These are phyloP conservation scores for Hoplostethus atlanticus DNA, from an alignment of 2,797 vertebrate species.

Conservation along the genomic window DNA sequence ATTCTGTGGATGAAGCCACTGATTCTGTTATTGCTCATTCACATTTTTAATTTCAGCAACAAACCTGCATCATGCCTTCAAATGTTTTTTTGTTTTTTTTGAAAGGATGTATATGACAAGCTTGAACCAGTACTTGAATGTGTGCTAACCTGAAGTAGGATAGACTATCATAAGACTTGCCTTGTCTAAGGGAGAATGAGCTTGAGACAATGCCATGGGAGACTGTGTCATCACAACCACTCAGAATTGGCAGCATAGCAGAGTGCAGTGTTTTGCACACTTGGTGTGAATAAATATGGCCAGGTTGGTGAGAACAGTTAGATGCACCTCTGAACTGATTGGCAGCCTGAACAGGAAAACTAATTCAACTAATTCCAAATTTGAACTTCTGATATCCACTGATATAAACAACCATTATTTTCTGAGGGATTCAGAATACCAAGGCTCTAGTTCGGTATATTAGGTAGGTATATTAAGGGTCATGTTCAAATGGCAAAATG, in stretches of 20 bases:
- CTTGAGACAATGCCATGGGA: slow-evolving; percentile 47
- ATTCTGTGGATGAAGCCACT: neutral
- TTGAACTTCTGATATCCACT: slow-evolving; percentile 22
- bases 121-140: slow-evolving; percentile 72
- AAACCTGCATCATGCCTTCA: slow-evolving; percentile 1
- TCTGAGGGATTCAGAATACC: neutral
- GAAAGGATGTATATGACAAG: slow-evolving; percentile 12
- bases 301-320: neutral
- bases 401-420: slow-evolving; percentile 16
- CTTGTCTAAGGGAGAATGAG: slow-evolving; percentile 81
- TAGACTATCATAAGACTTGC: slow-evolving; percentile 68
- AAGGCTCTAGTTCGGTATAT: neutral
- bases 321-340: neutral
- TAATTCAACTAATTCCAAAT: slow-evolving; percentile 12
- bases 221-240: slow-evolving; percentile 1
- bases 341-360: neutral
- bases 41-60: slow-evolving; percentile 5
- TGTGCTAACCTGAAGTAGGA: slow-evolving; percentile 78
- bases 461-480: neutral
- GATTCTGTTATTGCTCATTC: neutral
- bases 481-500: slow-evolving; percentile 9
- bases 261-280: slow-evolving; percentile 1
- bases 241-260: slow-evolving; percentile 7
- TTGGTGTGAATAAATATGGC: slow-evolving; percentile 15
- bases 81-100: slow-evolving; percentile 7